Percentiles rank a stretch among this genome's conserved stretches.
These are phyloP conservation scores for Porites lutea DNA, from an alignment of 64 coral and sea anemone genomes.

Conservation along the genomic window DNA sequence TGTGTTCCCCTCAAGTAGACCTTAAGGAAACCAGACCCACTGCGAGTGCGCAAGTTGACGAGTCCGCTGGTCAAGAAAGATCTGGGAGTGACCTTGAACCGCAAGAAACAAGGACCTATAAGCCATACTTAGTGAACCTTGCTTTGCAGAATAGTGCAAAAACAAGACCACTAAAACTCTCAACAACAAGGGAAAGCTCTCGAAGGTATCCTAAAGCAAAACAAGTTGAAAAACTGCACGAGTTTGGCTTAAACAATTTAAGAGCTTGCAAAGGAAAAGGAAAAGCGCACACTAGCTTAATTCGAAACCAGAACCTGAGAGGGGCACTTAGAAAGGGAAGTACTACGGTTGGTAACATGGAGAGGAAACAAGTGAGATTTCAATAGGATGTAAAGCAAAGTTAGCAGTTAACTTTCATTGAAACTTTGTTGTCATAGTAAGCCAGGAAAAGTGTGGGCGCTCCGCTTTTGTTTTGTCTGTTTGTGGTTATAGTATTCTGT, in stretches of 20 bases:
- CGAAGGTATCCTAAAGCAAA: background rate
- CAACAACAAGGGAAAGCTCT: background rate
- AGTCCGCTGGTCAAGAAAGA: conserved; percentile 7
- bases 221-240: background rate
- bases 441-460: background rate
- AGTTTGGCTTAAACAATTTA: background rate
- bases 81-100: background rate
- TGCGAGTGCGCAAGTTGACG: background rate
- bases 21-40: background rate
- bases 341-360: background rate
- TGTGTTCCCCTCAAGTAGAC: background rate
- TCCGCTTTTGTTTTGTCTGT: no score
- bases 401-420: background rate
- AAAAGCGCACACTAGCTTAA: background rate
- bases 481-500: background rate
- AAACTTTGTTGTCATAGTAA: background rate
- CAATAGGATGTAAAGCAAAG: background rate
- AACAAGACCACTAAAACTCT: background rate
- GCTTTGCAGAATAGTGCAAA: background rate
- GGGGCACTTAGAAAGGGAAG: background rate
- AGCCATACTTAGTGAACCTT: conserved; percentile 1
- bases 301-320: background rate
- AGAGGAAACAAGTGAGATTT: conserved; percentile 37
- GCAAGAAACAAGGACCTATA: background rate
- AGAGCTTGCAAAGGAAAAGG: background rate